phyloP scores from a whole-genome alignment of 2,888 invertebrate species.

The Andrena dorsata region DNA sequence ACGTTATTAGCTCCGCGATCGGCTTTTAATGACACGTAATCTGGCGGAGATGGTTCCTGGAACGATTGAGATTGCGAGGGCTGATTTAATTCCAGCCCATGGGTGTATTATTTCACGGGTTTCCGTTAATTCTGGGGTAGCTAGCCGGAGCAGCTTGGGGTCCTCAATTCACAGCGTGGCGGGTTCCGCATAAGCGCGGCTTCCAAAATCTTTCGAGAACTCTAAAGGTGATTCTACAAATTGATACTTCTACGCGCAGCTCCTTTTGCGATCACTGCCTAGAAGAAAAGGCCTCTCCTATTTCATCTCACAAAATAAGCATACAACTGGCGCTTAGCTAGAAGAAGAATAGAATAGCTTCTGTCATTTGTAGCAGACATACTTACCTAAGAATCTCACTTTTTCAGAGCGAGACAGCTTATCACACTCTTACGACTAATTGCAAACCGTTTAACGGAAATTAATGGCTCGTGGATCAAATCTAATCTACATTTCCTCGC shows the following conservation, averaged over 20 bases:
- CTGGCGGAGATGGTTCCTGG: constrained; percentile 17
- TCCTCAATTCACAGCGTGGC: neutral
- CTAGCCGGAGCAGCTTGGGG: neutral
- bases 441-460: no score
- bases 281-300: no score
- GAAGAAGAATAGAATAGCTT: no score
- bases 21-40: constrained; percentile 41
- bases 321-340: no score
- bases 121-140: constrained; percentile 42
- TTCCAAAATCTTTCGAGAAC: neutral
- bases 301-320: no score
- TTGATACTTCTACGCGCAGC: constrained; percentile 31
- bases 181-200: neutral
- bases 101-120: constrained; percentile 14
- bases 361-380: no score
- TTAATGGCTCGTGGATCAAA: no score
- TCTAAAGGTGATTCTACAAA: constrained; percentile 20
- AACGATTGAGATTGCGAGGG: constrained; percentile 25
- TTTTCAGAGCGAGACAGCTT: no score
- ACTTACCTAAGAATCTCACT: no score
- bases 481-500: no score
- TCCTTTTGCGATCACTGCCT: no score
- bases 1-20: constrained; percentile 33
- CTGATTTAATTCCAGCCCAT: constrained; percentile 21
- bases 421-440: no score